Evolutionary conservation across 2,888 invertebrate genomes (phyloP), one percentile per base, ranked within the genome.

Genomic region (Drosophila ustulata): DNA sequence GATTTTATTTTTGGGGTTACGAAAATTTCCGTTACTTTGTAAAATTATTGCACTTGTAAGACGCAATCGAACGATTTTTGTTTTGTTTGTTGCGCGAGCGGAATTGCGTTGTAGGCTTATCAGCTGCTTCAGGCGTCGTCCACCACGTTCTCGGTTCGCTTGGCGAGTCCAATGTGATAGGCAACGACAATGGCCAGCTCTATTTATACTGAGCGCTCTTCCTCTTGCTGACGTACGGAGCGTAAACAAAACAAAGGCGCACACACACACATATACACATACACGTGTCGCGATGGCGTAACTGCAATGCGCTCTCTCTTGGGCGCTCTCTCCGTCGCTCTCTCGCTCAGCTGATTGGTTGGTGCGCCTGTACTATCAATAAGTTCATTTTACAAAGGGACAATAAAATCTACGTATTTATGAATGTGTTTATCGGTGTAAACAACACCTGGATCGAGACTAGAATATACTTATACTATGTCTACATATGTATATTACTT

Each of bases 181-280:
- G 4, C 6, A 11, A 26, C 26, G 45, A 39, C 59, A 49, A 3
- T 55, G 30, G 7, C 57, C 9, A 18, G 61, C 55, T 13, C 8
- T 80, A 73, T 78, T 80, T 78, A 80, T 80, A 78, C 66, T 37
- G 53, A 9, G n/a, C n/a, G 56, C 52, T 64, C 57, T 66, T 55
- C 78, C 43, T 57, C 66, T 70, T 52, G 56, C 59, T 32, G 41
- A 49, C 75, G 50, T 26, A 9, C 6, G 11, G 37, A 56, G 52
- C 62, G 75, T 61, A 76, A 76, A 66, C 78, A 78, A 73, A 73
- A 66, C 59, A 75, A 66, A 71, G 51, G n/a, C 26, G 41, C 43
- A 23, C 67, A 50, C 23, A 37, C 37, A 50, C 13, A 30, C 11
- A 61, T 13, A 18, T 3, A 43, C 30, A 34, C 28, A 43, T n/a